Evolutionary conservation across 1,140 invertebrate genomes (phyloP), one percentile per base, ranked within the genome.

Genomic region (Atta cephalotes): DNA sequence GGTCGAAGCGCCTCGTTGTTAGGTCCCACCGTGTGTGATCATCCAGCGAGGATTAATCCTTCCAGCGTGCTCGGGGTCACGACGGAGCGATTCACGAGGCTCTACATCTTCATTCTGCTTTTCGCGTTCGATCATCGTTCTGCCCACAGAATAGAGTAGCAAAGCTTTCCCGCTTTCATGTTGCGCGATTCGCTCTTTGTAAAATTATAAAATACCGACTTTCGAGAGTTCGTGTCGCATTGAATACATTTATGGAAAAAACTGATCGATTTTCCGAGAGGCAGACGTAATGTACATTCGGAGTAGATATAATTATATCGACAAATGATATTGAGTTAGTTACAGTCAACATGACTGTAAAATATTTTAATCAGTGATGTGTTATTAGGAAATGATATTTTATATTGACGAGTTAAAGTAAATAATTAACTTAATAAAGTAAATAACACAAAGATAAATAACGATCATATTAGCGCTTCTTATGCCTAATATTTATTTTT

Each of bases 31-130:
- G 71, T 63, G 80, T 51, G 70, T 56, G 88, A 86, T 90, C 88
- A 78, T 58, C 80, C 87, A 85, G 63, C 79, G 82, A 82, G 79
- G 60, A 81, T 86, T 90, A 90, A 91, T 91, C 89, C 86, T 77
- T 71, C 56, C 80, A 85, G 88, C 81, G 87, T 76, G 89, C 66
- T 49, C 68, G 74, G 77, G 84, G 85, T 90, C 89, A 85, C 84
- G 82, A 45, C 53, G 28, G 35, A 80, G 25, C 72, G 35, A 82
- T 71, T 53, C 53, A 39, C 49, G 60, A 60, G 65, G n/a, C 72
- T 85, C 60, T 87, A 85, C 86, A 78, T 87, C 86, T 87, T 87
- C 86, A 87, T 87, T 85, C 81, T 53, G 86, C 56, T 71, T 65
- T 87, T 84, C 68, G 66, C 85, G 16, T 35, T 12, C 66, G 66